Percentiles rank a stretch among this genome's conserved stretches.
Conservation (phyloP, 1,140 invertebrate species). For the Camponotus vicinus region DNA sequence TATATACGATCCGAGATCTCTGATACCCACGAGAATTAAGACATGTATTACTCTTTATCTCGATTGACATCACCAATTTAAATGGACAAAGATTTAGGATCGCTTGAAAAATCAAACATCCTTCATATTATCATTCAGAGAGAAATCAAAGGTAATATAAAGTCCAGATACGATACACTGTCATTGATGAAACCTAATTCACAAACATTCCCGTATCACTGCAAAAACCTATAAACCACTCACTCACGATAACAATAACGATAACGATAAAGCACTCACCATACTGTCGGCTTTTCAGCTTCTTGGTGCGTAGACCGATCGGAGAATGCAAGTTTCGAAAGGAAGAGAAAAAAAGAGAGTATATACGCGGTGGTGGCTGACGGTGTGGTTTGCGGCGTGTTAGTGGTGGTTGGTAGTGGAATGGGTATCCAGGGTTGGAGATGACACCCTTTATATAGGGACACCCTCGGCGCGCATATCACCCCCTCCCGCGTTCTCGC, state of each 20-base stretch:
- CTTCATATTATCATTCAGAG: background rate
- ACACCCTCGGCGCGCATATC: constrained; percentile 74
- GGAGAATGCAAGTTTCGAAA: background rate
- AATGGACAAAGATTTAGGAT: background rate
- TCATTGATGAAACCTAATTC: background rate
- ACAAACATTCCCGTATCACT: background rate
- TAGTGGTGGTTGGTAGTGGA: constrained; percentile 75
- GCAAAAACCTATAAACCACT: background rate
- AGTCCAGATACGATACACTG: background rate
- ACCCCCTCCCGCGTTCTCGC: background rate
- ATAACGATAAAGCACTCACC: constrained; percentile 61
- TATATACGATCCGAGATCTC: background rate
- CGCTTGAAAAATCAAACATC: background rate
- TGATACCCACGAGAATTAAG: background rate
- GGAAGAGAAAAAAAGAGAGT: background rate
- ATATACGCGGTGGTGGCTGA: background rate
- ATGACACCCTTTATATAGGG: constrained; percentile 84
- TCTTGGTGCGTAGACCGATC: background rate
- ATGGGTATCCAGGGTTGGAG: constrained; percentile 81
- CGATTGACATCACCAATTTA: background rate
- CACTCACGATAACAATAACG: constrained; percentile 30
- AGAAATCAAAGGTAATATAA: background rate
- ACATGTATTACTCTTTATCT: background rate
- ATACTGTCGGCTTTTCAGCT: constrained; percentile 33
- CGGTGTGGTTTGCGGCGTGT: constrained; percentile 53